Evolutionary conservation across 2,888 invertebrate species (phyloP).

Genomic region (Drosophila buzzatii): DNA sequence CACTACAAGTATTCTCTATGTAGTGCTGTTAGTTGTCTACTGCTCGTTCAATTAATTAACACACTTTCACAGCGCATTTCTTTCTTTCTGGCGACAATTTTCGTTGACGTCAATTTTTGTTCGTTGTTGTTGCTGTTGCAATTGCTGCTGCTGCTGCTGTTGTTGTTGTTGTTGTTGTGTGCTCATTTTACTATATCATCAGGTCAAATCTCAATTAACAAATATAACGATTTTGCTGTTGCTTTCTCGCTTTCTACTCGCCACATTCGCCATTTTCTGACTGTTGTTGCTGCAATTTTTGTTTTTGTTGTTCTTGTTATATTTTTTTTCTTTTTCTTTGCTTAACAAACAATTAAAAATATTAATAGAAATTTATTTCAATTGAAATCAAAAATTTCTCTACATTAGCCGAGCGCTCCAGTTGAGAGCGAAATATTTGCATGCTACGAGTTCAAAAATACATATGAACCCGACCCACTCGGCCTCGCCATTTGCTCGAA

Average conservation of each 20-base stretch:
- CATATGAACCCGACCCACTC: slow-evolving; percentile 14
- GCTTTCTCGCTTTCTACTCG: slow-evolving; percentile 58
- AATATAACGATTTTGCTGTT: slow-evolving; percentile 77
- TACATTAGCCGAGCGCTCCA: slow-evolving; percentile 47
- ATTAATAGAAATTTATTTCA: slow-evolving; percentile 81
- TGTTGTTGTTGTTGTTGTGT: slow-evolving; percentile 60
- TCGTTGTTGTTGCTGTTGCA: slow-evolving; percentile 47
- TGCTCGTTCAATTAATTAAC: slow-evolving; percentile 70
- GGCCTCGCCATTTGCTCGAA: slow-evolving; percentile 4
- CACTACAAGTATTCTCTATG: slow-evolving; percentile 4
- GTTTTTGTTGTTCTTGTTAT: not conserved
- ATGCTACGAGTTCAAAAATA: slow-evolving; percentile 27
- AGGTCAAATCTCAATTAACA: slow-evolving; percentile 81
- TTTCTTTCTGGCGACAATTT: slow-evolving; percentile 73
- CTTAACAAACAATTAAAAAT: slow-evolving; percentile 79
- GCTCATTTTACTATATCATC: slow-evolving; percentile 79
- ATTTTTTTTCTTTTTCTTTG: slow-evolving; percentile 39
- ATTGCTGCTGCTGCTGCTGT: slow-evolving; percentile 15
- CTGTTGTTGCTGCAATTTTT: slow-evolving; percentile 38
- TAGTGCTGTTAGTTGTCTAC: slow-evolving; percentile 32
- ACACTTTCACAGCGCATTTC: slow-evolving; percentile 77
- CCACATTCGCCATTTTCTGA: slow-evolving; percentile 45
- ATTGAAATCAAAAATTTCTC: slow-evolving; percentile 80
- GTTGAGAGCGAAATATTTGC: slow-evolving; percentile 37
- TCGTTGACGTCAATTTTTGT: slow-evolving; percentile 76